Evolutionary conservation across 2,113 vertebrate species (phyloP).

Genomic region (Noturus placidus): DNA sequence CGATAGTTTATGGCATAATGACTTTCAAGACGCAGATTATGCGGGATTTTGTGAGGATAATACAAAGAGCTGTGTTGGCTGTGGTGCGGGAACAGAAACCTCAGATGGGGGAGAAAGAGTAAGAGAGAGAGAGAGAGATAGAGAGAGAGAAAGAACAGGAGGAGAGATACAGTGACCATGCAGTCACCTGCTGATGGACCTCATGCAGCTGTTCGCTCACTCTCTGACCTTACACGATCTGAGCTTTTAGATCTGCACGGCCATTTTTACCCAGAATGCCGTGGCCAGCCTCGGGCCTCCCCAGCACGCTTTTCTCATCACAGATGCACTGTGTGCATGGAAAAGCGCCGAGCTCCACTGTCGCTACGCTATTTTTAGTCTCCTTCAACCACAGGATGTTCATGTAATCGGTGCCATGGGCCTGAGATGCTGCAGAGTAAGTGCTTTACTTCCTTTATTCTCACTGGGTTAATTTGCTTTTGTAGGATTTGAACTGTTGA

Average conservation of each 20-base stretch:
- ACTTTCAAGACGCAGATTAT: conserved; percentile 55
- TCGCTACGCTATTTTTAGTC: conserved; percentile 67
- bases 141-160: neutral
- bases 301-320: conserved; percentile 59
- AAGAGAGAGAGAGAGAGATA: neutral
- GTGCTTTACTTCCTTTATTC: conserved; percentile 45
- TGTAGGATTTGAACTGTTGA: neutral
- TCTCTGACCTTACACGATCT: conserved; percentile 49
- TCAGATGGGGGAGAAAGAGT: neutral
- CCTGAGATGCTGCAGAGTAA: conserved; percentile 52
- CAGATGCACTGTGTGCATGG: conserved; percentile 59
- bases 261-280: conserved; percentile 37
- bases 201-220: conserved; percentile 34
- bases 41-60: conserved; percentile 49
- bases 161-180: neutral
- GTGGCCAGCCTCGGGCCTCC: conserved; percentile 27
- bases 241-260: conserved; percentile 47
- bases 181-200: conserved; percentile 46
- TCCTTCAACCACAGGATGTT: conserved; percentile 53
- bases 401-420: conserved; percentile 60
- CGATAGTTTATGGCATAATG: conserved; percentile 48
- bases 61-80: conserved; percentile 32
- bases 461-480: neutral
- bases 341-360: conserved; percentile 58
- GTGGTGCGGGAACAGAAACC: neutral